phyloP scores from a whole-genome alignment of 2,888 invertebrate genomes.

The Trisateles emortualis region DNA sequence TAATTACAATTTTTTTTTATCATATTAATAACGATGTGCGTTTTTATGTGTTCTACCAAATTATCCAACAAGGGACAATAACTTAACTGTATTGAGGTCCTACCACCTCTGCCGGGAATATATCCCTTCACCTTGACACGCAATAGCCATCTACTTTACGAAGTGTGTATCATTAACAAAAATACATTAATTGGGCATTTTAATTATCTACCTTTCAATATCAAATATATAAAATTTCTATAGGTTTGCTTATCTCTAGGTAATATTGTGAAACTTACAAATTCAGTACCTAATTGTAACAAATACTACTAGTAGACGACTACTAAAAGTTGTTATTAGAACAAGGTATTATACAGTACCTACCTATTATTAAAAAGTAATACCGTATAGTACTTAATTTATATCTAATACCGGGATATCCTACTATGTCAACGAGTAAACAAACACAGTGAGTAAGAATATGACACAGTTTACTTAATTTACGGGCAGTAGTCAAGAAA shows the following conservation, averaged over 20 bases:
- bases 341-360: not conserved
- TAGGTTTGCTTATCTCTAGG: no score
- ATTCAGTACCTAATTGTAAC: no score
- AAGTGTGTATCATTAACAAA: conserved; percentile 33
- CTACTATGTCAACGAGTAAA: not conserved
- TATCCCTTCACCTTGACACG: conserved; percentile 35
- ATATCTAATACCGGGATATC: not conserved
- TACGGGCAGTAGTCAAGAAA: conserved; percentile 31
- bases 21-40: not conserved
- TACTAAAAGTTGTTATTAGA: no score
- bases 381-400: not conserved
- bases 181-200: conserved; percentile 12
- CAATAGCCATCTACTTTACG: conserved; percentile 31
- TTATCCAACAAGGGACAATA: not conserved
- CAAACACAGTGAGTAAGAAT: conserved; percentile 2
- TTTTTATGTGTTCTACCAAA: not conserved
- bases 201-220: no score
- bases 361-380: not conserved
- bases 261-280: no score
- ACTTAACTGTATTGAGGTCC: not conserved
- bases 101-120: conserved; percentile 33
- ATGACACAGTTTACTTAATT: conserved; percentile 18
- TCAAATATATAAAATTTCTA: no score
- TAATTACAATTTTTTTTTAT: no score
- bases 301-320: no score